phyloP scores from a whole-genome alignment of 2,113 vertebrate species.

The Verasper variegatus region DNA sequence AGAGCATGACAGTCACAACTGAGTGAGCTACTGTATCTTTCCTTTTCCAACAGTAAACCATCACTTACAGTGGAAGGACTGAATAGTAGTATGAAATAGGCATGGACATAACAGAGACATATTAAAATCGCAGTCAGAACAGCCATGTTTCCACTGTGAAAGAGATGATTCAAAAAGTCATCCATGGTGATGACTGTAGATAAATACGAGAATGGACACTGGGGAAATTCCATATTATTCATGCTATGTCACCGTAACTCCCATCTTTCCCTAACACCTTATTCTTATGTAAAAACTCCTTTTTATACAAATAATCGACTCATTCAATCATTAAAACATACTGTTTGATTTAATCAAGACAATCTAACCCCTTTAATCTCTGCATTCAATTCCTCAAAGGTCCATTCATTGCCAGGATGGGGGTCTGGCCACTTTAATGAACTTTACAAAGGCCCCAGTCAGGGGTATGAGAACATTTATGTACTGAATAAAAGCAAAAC shows the following conservation, averaged over 20 bases:
- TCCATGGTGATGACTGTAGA: constrained; percentile 29
- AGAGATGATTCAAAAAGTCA: constrained; percentile 42
- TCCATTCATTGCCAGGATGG: too few relatives aligned
- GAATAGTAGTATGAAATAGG: constrained; percentile 16
- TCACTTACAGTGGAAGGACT: not conserved
- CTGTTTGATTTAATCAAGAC: too few relatives aligned
- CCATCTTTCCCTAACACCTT: not conserved
- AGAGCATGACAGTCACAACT: not conserved
- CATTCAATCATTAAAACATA: too few relatives aligned
- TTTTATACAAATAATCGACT: too few relatives aligned
- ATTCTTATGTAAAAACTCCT: too few relatives aligned
- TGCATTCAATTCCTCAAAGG: too few relatives aligned
- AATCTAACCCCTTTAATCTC: too few relatives aligned
- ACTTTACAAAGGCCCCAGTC: too few relatives aligned
- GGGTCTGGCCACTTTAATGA: too few relatives aligned
- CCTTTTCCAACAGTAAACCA: not conserved
- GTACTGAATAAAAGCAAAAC: too few relatives aligned
- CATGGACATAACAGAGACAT: not conserved
- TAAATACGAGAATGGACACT: constrained; percentile 41
- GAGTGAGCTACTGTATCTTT: not conserved
- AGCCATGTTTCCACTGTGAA: constrained; percentile 27
- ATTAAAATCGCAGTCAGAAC: constrained; percentile 3
- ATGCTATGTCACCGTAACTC: constrained; percentile 7
- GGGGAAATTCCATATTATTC: constrained; percentile 9
- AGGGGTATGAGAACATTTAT: too few relatives aligned